These are phyloP conservation scores for Probosciger aterrimus DNA, from an alignment of 2,113 vertebrate genomes.

Conservation along the genomic window DNA sequence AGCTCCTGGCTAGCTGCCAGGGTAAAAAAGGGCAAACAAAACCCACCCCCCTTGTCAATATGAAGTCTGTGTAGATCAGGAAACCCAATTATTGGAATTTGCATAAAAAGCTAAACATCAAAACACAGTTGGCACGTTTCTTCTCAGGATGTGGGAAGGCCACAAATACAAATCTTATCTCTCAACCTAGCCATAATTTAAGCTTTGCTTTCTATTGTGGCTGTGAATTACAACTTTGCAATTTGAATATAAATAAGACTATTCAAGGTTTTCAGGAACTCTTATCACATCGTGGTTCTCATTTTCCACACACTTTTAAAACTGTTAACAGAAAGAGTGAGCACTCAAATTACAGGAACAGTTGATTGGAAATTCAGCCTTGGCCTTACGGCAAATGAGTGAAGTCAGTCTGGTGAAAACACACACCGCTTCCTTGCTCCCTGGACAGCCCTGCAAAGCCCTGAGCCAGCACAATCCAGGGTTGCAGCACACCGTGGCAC, in stretches of 20 bases:
- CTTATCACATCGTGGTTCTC: neutral
- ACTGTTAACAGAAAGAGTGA: neutral
- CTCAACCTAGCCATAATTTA: neutral
- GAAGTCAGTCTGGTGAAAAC: neutral
- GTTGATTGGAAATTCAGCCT: neutral
- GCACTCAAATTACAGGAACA: neutral
- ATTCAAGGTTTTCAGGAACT: neutral
- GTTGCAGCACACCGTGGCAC: neutral
- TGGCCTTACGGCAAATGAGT: neutral
- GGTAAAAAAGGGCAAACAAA: neutral
- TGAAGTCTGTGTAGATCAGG: neutral
- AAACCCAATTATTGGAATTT: neutral
- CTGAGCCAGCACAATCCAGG: neutral
- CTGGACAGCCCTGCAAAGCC: neutral
- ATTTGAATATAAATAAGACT: slow-evolving; percentile 10
- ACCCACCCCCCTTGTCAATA: neutral
- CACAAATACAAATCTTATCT: slow-evolving; percentile 22
- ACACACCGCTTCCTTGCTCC: neutral
- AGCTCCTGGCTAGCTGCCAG: neutral
- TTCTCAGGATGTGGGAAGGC: neutral
- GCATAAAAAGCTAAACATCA: neutral
- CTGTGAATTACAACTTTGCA: neutral
- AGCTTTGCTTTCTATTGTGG: neutral
- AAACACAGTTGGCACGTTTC: neutral
- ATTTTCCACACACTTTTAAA: neutral